Base-by-base conservation (phyloP, 2,888 invertebrate species). In the Sabatieria punctata region DNA sequence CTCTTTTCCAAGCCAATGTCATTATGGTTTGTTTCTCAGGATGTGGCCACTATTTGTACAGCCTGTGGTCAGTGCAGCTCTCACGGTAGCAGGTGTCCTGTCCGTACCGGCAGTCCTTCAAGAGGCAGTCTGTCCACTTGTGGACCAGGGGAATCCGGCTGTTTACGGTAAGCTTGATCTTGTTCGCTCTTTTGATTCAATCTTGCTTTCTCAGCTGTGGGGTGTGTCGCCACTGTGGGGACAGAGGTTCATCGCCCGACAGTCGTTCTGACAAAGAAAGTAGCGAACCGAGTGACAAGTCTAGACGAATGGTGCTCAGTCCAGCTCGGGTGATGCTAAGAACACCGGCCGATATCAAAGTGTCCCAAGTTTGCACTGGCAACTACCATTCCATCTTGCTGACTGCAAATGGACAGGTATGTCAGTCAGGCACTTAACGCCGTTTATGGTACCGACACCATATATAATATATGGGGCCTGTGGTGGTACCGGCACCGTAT, bases 1-100 rank as follows among this genome's bases (percentile, higher is more conserved):
- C n/a, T n/a, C n/a, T n/a, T n/a, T n/a, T n/a, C n/a, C n/a, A n/a
- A n/a, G n/a, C n/a, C n/a, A n/a, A n/a, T n/a, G n/a, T n/a, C n/a
- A n/a, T n/a, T n/a, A n/a, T n/a, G n/a, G n/a, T n/a, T n/a, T n/a
- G n/a, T n/a, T n/a, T n/a, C n/a, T n/a, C n/a, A n/a, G 49, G 81
- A 82, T 55, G 76, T 79, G 62, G 85, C 85, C 61, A 82, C 85
- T 76, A 77, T 88, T 38, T 93, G 93, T 67, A 80, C 82, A 1
- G 75, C 83, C 47, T 93, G 93, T 64, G 76, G 81, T 8, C 84
- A 89, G 64, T 93, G 93, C 63, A 91, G 91, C 0, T 91, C 89
- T 2, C 88, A 86, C 66, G 83, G 84, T 42, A 78, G 78, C 53
- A 78, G 78, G 42, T 89, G 88, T 65, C 54, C 54, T 6, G 23